phyloP scores from a whole-genome alignment of 2,797 vertebrate genomes.

The Falco cherrug region DNA sequence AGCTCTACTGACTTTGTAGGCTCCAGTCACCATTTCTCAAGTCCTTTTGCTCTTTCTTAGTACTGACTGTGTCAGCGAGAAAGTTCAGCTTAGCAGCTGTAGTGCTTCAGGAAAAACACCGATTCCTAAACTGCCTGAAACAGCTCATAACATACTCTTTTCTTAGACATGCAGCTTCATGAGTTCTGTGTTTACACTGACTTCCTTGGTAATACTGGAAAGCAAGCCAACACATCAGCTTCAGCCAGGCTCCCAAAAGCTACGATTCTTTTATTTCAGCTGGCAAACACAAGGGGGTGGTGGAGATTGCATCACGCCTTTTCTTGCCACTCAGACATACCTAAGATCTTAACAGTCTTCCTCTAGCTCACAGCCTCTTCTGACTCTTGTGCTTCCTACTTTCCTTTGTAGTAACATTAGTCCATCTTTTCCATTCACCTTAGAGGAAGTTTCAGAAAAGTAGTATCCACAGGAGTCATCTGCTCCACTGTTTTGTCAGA shows the following conservation, averaged over 20 bases:
- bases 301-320: background rate
- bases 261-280: background rate
- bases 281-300: background rate
- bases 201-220: background rate
- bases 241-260: background rate
- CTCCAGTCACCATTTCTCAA: background rate
- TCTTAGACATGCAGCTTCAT: background rate
- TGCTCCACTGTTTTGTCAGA: background rate
- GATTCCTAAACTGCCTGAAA: background rate
- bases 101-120: background rate
- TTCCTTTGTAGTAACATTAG: background rate
- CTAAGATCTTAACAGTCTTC: background rate
- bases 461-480: background rate
- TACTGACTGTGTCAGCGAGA: background rate
- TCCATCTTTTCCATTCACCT: background rate
- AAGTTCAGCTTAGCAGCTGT: background rate
- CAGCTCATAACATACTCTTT: background rate
- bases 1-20: background rate
- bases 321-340: background rate
- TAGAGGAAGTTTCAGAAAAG: background rate
- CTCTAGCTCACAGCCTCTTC: background rate
- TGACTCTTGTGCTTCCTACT: background rate
- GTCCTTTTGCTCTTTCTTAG: background rate
- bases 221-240: background rate
- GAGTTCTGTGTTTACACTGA: background rate